Evolutionary conservation across 2,888 invertebrate genomes (phyloP), one percentile per base, ranked within the genome.

Genomic region (Catocala sponsa): DNA sequence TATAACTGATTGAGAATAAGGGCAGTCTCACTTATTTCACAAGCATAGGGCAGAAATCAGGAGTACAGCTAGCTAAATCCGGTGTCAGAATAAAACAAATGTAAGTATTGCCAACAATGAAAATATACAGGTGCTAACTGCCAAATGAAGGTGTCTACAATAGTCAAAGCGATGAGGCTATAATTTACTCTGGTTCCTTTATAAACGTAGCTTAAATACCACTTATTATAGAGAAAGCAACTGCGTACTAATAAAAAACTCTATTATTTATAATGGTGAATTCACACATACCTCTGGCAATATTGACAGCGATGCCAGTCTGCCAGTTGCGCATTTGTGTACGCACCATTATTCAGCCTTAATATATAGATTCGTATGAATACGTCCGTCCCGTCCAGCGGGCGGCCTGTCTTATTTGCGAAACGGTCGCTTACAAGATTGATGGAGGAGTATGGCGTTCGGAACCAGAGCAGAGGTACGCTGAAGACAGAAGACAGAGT

Each of bases 391-490:
- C 35, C 35, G 35, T 38, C 35, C 9, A 38, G 35, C 6, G 1
- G 35, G 5, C 35, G 2, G 9, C 35, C 35, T 9, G 35, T 9
- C 25, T 25, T 25, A 25, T 25, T 7, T 7, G 35, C 35, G 35
- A 38, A 7, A 6, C 9, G 6, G 35, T 9, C 35, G 35, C 35
- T 7, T 38, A 38, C 35, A 38, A 38, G 35, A 2, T 38, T 7
- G 35, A 7, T 38, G 35, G 9, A 38, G 35, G 12, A 6, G 5
- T 12, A 33, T 1, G 10, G 0, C 7, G 10, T 33, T 47, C 33
- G 72, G 67, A 73, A 70, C 61, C 67, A 65, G 46, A 96, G 96
- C 35, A 95, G 95, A n/a, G 35, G 83, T 96, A 95, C 65, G 96
- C 84, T 80, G 95, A 55, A 60, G 32, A 63, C 95, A 76, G 94